These are phyloP conservation scores for Macroteleia sp. DNA, from an alignment of 2,888 invertebrate species.

Conservation along the genomic window DNA sequence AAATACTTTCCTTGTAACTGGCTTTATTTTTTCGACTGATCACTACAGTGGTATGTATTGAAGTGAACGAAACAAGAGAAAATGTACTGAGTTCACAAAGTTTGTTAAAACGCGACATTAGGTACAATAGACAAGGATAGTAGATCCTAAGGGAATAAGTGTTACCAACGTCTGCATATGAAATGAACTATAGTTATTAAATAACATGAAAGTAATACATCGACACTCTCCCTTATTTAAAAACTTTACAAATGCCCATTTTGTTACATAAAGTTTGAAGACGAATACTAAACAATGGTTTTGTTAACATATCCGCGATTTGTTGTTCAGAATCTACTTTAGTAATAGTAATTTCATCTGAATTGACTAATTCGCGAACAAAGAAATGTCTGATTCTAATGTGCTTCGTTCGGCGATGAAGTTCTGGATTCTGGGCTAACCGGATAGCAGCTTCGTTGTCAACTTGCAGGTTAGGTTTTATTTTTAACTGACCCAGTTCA, in stretches of 20 bases:
- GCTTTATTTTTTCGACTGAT: background rate
- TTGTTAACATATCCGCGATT: conserved; percentile 72
- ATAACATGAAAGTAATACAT: conserved; percentile 26
- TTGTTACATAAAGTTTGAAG: conserved; percentile 15
- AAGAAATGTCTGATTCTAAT: conserved; percentile 72
- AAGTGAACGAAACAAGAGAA: background rate
- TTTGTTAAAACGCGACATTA: background rate
- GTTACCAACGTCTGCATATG: background rate
- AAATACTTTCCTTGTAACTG: background rate
- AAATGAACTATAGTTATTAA: conserved; percentile 13
- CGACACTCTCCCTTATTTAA: conserved; percentile 43
- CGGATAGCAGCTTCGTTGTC: too few relatives aligned
- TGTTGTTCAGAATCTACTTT: conserved; percentile 67
- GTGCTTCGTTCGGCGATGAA: conserved; percentile 74
- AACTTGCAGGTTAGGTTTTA: too few relatives aligned
- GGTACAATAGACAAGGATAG: background rate
- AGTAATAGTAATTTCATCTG: too few relatives aligned
- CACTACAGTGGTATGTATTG: background rate
- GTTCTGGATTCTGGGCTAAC: conserved; percentile 75
- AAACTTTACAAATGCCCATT: conserved; percentile 25
- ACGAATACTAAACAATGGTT: conserved; percentile 57
- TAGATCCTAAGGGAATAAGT: background rate
- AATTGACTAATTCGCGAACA: conserved; percentile 68
- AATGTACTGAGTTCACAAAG: background rate
- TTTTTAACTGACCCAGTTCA: too few relatives aligned